Percentiles rank a stretch among this genome's conserved stretches.
Evolutionary conservation across 1,140 invertebrate genomes (phyloP).

Genomic region (Calliopsis andreniformis): DNA sequence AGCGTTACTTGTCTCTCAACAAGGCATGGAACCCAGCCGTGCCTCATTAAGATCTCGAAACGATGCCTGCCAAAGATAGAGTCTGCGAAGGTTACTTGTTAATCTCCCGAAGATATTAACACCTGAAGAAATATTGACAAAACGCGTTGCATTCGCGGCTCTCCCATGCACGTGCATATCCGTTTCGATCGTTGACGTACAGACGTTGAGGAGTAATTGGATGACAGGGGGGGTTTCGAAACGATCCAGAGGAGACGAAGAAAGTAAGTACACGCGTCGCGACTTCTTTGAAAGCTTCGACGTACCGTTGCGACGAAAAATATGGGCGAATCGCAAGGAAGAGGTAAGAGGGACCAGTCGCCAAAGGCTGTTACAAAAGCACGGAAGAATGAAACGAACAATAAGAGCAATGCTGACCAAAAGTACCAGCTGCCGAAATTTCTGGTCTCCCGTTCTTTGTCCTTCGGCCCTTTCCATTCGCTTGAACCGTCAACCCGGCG

Average conservation of each 20-base stretch:
- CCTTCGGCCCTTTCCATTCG: conserved; percentile 9
- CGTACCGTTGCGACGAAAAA: background rate
- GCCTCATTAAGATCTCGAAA: conserved; percentile 60
- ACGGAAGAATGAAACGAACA: conserved; percentile 8
- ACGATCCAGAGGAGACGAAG: background rate
- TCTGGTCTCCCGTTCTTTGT: conserved; percentile 52
- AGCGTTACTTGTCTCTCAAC: conserved; percentile 56
- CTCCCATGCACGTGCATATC: background rate
- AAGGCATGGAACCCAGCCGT: conserved; percentile 51
- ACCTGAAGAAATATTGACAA: conserved; percentile 10
- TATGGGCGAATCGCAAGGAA: conserved; percentile 5
- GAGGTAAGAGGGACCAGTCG: conserved; percentile 9
- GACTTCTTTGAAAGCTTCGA: background rate
- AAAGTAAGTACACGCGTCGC: background rate
- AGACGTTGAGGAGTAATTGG: no score
- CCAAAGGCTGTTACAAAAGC: conserved; percentile 41
- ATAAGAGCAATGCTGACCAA: conserved; percentile 31
- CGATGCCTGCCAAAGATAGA: conserved; percentile 57
- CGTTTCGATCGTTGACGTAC: background rate
- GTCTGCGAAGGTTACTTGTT: conserved; percentile 38
- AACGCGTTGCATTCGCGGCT: background rate
- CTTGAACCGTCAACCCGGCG: conserved; percentile 17
- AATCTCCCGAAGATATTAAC: conserved; percentile 31
- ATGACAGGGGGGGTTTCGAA: no score
- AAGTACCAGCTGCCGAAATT: conserved; percentile 61